A percentile compares a stretch with the other conserved stretches of the same genome.
Conservation (phyloP, 2,888 invertebrate species). For the Drosophila nr. medialis region DNA sequence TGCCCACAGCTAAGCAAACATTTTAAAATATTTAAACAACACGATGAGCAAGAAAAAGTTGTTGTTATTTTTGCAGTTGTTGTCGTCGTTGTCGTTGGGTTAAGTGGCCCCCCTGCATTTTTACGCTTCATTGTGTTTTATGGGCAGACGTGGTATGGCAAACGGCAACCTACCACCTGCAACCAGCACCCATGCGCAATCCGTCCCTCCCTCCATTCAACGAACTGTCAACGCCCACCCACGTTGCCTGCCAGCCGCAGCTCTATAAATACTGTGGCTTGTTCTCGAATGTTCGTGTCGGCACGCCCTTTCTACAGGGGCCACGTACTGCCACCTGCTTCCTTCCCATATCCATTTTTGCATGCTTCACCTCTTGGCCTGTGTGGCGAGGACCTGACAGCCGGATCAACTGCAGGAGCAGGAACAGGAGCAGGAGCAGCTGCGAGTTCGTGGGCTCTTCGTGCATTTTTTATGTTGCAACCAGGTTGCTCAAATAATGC, state of each 20-base stretch:
- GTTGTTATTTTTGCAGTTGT: conserved; percentile 38
- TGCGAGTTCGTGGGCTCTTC: conserved; percentile 73
- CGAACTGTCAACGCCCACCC: conserved; percentile 15
- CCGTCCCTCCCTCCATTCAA: neutral
- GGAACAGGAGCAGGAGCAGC: conserved; percentile 59
- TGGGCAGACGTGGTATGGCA: conserved; percentile 57
- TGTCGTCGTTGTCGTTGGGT: conserved; percentile 49
- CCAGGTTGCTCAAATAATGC: conserved; percentile 82
- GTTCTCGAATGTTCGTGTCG: conserved; percentile 73
- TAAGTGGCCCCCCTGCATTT: conserved; percentile 75
- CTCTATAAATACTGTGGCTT: conserved; percentile 77
- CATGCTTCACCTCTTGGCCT: conserved; percentile 20
- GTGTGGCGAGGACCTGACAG: conserved; percentile 27
- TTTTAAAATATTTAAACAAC: conserved; percentile 77
- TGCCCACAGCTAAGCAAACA: conserved; percentile 74
- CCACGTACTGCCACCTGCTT: conserved; percentile 22
- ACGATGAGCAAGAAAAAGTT: conserved; percentile 53
- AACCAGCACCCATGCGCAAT: neutral
- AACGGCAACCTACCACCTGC: neutral
- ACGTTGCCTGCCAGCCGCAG: conserved; percentile 59
- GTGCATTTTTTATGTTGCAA: conserved; percentile 82
- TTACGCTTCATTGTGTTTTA: conserved; percentile 80
- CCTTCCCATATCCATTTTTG: neutral
- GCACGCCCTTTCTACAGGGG: conserved; percentile 52
- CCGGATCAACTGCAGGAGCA: conserved; percentile 41